Evolutionary conservation across 2,113 vertebrate species (phyloP), one percentile per base, ranked within the genome.

Genomic region (Gulo gulo): DNA sequence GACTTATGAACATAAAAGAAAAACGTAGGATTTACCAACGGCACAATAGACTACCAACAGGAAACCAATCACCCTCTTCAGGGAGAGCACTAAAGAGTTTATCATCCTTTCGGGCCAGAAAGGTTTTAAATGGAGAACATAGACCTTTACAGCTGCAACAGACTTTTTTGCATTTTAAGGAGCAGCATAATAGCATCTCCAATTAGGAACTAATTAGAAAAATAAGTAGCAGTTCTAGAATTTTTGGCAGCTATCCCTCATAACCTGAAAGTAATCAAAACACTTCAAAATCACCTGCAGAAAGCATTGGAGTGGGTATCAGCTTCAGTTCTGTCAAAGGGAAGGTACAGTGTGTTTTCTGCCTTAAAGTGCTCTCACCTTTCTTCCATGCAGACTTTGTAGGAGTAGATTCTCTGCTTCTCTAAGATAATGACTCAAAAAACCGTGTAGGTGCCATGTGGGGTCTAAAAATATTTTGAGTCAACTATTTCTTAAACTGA

Each of bases 131-230:
- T 59, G 45, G 50, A 34, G 79, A 95, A 88, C 87, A 78, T 0
- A 92, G 55, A 86, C 31, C 8, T 31, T 63, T 92, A 93, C 18
- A 97, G 39, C 15, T 67, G 14, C 57, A 63, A 80, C 89, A 76
- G 31, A 78, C 69, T 81, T 88, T 42, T 34, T 92, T 85, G 36
- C 45, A 94, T n/a, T 74, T 97, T 92, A 95, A 96, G 81, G 34
- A 96, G 95, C 47, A 69, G 83, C 85, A 31, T 97, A 88, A 80
- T 16, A 36, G 71, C 23, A 88, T 73, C 34, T 55, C 29, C 83
- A 89, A 95, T 94, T 57, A 85, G 81, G 34, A 91, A 69, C 63
- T 92, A 97, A 97, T 97, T 97, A 95, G 94, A 93, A 31, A 96
- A 52, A 21, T 96, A 96, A 96, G n/a, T 34, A 55, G 65, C 18